Conservation (phyloP, 2,113 vertebrate genomes). For the Brachyhypopomus occidentalis region DNA sequence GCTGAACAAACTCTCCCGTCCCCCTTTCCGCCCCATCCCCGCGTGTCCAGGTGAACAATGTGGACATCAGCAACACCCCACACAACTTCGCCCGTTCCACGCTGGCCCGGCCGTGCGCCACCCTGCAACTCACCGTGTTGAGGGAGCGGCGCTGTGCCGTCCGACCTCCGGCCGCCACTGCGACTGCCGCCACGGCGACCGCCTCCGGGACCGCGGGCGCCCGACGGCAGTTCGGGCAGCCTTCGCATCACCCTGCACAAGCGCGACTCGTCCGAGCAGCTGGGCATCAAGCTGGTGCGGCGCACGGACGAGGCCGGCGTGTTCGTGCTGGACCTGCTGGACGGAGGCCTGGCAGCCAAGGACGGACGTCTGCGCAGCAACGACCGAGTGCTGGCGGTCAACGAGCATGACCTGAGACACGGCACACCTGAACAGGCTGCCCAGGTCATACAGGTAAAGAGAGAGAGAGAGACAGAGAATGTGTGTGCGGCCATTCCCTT, state of each 20-base stretch:
- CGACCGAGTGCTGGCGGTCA: slow-evolving; percentile 90
- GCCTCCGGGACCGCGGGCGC: slow-evolving; percentile 52
- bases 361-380: slow-evolving; percentile 91
- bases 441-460: slow-evolving; percentile 93
- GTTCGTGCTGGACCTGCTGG: slow-evolving; percentile 92
- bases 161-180: slow-evolving; percentile 69
- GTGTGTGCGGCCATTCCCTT: not conserved
- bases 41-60: slow-evolving; percentile 85
- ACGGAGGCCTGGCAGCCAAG: slow-evolving; percentile 92
- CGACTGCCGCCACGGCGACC: slow-evolving; percentile 61
- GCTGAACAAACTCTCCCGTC: not conserved
- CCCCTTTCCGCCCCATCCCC: not conserved
- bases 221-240: slow-evolving; percentile 81
- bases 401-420: slow-evolving; percentile 91
- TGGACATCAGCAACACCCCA: slow-evolving; percentile 94
- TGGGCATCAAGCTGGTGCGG: slow-evolving; percentile 95
- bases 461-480: not conserved
- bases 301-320: slow-evolving; percentile 92
- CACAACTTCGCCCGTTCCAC: slow-evolving; percentile 90
- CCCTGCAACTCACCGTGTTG: slow-evolving; percentile 89
- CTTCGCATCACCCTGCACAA: slow-evolving; percentile 91
- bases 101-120: slow-evolving; percentile 87
- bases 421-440: slow-evolving; percentile 94
- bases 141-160: slow-evolving; percentile 87
- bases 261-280: slow-evolving; percentile 89